These are phyloP conservation scores for Drosophila percnosoma DNA, from an alignment of 2,888 invertebrate genomes.

Conservation along the genomic window DNA sequence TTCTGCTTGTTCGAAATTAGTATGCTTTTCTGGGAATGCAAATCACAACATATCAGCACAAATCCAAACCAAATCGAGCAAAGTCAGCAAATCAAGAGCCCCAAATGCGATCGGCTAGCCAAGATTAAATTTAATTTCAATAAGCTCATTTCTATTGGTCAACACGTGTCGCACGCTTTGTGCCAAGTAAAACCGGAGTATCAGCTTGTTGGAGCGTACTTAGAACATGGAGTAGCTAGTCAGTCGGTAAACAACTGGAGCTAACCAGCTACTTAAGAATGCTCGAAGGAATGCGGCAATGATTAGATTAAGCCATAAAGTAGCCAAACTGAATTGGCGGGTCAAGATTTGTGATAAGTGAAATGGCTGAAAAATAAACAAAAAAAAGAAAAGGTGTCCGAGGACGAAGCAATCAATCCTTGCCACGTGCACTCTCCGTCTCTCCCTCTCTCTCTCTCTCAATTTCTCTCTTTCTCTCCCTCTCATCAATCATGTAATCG, in stretches of 20 bases:
- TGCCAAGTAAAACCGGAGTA: neutral
- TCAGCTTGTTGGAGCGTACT: conserved; percentile 55
- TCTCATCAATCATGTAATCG: conserved; percentile 71
- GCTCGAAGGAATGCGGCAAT: conserved; percentile 51
- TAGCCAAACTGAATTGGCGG: conserved; percentile 36
- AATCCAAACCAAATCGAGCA: neutral
- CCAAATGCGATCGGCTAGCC: conserved; percentile 20
- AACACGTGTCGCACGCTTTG: conserved; percentile 68
- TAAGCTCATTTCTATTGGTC: conserved; percentile 25
- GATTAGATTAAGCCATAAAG: conserved; percentile 65
- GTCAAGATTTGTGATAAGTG: conserved; percentile 52
- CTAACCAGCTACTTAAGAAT: conserved; percentile 49
- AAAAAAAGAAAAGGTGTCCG: neutral
- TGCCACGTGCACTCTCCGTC: conserved; percentile 54
- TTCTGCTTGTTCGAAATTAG: conserved; percentile 36
- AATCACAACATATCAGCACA: conserved; percentile 12
- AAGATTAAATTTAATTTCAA: conserved; percentile 47
- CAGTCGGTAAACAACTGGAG: neutral
- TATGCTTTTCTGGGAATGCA: conserved; percentile 33
- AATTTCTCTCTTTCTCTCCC: conserved; percentile 8
- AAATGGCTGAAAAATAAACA: conserved; percentile 3
- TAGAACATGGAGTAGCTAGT: conserved; percentile 13
- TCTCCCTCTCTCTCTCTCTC: neutral
- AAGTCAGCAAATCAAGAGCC: conserved; percentile 13
- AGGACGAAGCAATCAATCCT: conserved; percentile 29